Evolutionary conservation across 2,797 vertebrate species (phyloP).

Genomic region (Galago senegalensis): DNA sequence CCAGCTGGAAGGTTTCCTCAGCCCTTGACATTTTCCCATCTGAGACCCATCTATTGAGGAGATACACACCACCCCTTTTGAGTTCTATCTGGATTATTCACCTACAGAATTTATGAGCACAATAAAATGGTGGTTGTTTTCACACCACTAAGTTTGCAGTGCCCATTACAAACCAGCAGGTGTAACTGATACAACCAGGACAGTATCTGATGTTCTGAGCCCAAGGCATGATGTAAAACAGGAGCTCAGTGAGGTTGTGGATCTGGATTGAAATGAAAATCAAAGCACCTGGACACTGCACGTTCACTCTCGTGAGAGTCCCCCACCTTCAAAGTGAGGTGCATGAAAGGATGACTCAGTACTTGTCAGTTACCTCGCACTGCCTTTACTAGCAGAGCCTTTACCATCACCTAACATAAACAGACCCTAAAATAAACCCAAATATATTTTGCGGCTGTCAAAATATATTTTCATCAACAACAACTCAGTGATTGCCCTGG

Average conservation of each 20-base stretch:
- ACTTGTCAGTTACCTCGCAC: not conserved
- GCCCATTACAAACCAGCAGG: not conserved
- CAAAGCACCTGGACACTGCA: not conserved
- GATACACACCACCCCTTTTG: not conserved
- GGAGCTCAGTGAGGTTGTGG: not conserved
- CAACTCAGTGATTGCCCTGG: not conserved
- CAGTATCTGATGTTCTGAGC: not conserved
- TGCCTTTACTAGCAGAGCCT: not conserved
- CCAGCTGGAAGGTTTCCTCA: not conserved
- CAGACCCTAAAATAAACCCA: not conserved
- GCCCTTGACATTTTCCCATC: not conserved
- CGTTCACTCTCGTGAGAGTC: not conserved
- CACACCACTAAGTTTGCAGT: not conserved
- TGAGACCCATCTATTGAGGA: not conserved
- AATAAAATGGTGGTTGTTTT: not conserved
- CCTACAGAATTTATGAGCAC: not conserved
- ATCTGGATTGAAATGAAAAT: not conserved
- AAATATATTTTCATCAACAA: not conserved
- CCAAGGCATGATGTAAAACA: not conserved
- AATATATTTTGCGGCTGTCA: conserved; percentile 28
- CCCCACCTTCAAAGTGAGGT: not conserved
- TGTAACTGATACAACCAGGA: not conserved
- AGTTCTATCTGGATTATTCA: not conserved
- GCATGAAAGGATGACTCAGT: not conserved
- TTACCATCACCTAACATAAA: not conserved